Evolutionary conservation across 2,888 invertebrate species (phyloP), one percentile per base, ranked within the genome.

Genomic region (Caenorhabditis doughertyi): DNA sequence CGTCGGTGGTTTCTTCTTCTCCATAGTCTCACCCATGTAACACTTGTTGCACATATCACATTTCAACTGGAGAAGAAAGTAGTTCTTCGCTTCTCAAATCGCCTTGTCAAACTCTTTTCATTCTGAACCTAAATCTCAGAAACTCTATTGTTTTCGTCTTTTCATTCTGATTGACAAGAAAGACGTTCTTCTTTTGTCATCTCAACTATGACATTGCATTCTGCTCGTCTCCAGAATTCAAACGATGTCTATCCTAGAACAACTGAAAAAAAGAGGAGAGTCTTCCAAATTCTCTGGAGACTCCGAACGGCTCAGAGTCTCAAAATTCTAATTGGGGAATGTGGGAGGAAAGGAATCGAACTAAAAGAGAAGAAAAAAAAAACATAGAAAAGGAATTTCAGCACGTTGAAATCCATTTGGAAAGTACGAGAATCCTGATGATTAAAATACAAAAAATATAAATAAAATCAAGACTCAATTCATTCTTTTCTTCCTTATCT

Each of bases 1-100:
- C 18, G 44, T 16, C 42, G 47, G 27, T 16, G 1, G 42, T 60
- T 60, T 39, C 60, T 60, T 64, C 18, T 44, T 44, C 18, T 23
- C 27, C 44, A 62, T 65, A 73, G 55, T 51, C 62, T 51, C 51
- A 65, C 9, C 39, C 39, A 39, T 39, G 72, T 58, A 71, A 77
- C 77, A 77, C 77, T 77, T 77, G 77, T 68, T 77, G 68, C 53
- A 39, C 42, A 68, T 77, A 77, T 77, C 77, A 68, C 77, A 62
- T 77, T 77, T 62, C 77, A 77, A 60, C 18, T 16, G 21, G 23
- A 35, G 32, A 21, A 3, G 13, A 51, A 29, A 58, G 74, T 67
- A 49, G 56, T 67, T 76, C 74, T 67, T 55, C 56, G 29, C 44
- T 55, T 64, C 51, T 27, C 49, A 21, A 47, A 58, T 51, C 71